phyloP scores from a whole-genome alignment of 2,888 invertebrate genomes.

The Artemia sinica region DNA sequence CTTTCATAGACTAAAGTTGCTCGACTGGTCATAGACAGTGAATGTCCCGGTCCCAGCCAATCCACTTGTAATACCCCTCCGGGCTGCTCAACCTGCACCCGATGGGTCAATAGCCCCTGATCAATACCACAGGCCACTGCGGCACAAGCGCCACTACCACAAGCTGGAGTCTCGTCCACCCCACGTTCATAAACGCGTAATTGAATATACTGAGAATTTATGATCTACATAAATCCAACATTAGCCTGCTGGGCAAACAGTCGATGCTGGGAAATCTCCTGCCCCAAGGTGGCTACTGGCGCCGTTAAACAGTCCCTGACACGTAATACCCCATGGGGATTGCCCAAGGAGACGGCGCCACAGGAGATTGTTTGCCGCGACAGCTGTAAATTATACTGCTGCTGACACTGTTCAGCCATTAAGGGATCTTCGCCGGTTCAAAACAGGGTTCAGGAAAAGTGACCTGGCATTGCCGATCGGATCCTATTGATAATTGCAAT shows the following conservation, averaged over 20 bases:
- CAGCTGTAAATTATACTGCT: too few relatives aligned
- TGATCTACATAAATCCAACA: neutral
- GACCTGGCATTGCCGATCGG: neutral
- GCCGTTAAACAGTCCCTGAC: too few relatives aligned
- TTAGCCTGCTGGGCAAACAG: neutral
- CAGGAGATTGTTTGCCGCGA: too few relatives aligned
- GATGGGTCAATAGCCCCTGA: too few relatives aligned
- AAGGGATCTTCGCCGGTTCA: neutral
- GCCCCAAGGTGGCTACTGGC: too few relatives aligned
- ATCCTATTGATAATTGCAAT: neutral
- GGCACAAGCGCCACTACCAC: slow-evolving; percentile 18
- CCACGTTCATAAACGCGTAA: slow-evolving; percentile 18
- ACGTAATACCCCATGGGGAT: too few relatives aligned
- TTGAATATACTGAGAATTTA: neutral
- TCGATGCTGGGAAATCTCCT: neutral
- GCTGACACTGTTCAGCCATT: neutral
- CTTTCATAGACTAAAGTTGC: too few relatives aligned
- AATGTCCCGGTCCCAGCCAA: too few relatives aligned
- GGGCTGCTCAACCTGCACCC: too few relatives aligned
- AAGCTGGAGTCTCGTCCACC: slow-evolving; percentile 15
- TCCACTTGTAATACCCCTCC: too few relatives aligned
- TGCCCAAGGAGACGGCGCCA: too few relatives aligned
- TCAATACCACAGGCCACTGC: slow-evolving; percentile 11
- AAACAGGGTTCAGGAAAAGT: neutral
- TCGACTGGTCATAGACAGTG: too few relatives aligned